Evolutionary conservation across 1,140 invertebrate genomes (phyloP).

Genomic region (Hermetia illucens): DNA sequence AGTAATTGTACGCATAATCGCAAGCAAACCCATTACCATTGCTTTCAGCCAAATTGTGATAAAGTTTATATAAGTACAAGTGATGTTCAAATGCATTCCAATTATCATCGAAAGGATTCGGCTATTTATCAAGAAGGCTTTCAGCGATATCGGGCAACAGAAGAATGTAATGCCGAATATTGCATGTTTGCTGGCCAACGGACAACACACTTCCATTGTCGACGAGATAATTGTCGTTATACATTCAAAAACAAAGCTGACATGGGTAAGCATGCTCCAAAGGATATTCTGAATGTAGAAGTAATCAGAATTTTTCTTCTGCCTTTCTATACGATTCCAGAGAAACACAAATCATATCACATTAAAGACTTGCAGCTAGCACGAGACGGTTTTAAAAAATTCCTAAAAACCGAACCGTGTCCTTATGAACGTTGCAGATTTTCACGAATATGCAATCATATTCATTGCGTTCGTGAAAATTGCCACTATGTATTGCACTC

Average conservation of each 20-base stretch:
- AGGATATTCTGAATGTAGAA: not conserved
- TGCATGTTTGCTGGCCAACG: constrained; percentile 90
- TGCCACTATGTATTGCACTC: constrained; percentile 94
- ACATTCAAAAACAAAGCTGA: constrained; percentile 99
- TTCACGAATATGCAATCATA: constrained; percentile 92
- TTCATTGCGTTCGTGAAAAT: constrained; percentile 90
- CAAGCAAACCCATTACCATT: constrained; percentile 98
- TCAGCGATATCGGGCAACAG: constrained; percentile 24
- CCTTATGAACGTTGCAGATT: constrained; percentile 79
- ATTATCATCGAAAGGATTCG: constrained; percentile 95
- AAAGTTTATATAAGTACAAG: constrained; percentile 98
- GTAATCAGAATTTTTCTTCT: not conserved
- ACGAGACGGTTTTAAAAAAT: constrained; percentile 96
- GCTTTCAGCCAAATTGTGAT: constrained; percentile 89
- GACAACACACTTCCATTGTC: constrained; percentile 96
- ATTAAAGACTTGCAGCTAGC: constrained; percentile 93
- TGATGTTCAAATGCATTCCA: constrained; percentile 98
- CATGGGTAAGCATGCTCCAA: constrained; percentile 65
- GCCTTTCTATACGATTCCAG: constrained; percentile 34
- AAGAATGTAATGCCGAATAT: constrained; percentile 35
- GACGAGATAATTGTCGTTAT: constrained; percentile 75
- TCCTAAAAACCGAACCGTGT: constrained; percentile 93
- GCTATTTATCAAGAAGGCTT: constrained; percentile 93
- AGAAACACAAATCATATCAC: constrained; percentile 98
- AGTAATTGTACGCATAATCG: constrained; percentile 81